These are phyloP conservation scores for Diacarnus erythraeanus DNA, from an alignment of 37 sponge, comb jelly and placozoan species.

Conservation along the genomic window DNA sequence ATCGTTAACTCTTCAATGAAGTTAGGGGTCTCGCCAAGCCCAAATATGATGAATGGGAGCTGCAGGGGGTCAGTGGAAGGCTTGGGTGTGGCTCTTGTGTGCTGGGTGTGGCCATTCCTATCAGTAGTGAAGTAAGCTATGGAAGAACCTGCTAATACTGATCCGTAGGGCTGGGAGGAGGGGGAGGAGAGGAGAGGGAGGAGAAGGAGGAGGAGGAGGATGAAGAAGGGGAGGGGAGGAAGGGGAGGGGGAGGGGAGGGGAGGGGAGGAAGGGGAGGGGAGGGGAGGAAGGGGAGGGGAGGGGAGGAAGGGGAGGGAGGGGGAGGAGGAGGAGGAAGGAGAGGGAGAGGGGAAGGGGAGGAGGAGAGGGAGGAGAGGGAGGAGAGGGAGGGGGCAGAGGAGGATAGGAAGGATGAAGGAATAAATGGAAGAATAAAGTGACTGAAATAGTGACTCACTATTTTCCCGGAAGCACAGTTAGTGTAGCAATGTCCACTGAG, in stretches of 20 bases:
- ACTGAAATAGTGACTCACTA: background rate
- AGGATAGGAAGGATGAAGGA: slow-evolving; percentile 7
- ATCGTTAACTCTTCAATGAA: slow-evolving; percentile 58
- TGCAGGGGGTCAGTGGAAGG: slow-evolving; percentile 8
- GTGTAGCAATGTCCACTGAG: slow-evolving; percentile 37
- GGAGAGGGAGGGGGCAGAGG: slow-evolving; percentile 16
- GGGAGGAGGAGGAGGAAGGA: background rate
- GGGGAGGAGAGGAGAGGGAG: background rate
- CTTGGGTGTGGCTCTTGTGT: slow-evolving; percentile 6
- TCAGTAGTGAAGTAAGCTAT: slow-evolving; percentile 47
- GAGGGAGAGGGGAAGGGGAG: slow-evolving; percentile 1
- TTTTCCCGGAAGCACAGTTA: background rate
- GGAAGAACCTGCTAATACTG: slow-evolving; percentile 44
- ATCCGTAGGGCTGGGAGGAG: slow-evolving; percentile 46
- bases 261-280: background rate
- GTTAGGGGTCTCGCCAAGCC: slow-evolving; percentile 66
- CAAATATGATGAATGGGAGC: slow-evolving; percentile 74
- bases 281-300: background rate
- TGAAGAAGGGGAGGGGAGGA: background rate
- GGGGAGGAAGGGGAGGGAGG: background rate
- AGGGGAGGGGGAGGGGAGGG: background rate
- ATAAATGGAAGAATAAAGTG: background rate
- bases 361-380: slow-evolving; percentile 7
- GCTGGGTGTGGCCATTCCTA: slow-evolving; percentile 37
- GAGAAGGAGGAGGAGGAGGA: background rate